These are phyloP conservation scores for Lordiphosa andalusiaca DNA, from an alignment of 2,888 invertebrate genomes.

Conservation along the genomic window DNA sequence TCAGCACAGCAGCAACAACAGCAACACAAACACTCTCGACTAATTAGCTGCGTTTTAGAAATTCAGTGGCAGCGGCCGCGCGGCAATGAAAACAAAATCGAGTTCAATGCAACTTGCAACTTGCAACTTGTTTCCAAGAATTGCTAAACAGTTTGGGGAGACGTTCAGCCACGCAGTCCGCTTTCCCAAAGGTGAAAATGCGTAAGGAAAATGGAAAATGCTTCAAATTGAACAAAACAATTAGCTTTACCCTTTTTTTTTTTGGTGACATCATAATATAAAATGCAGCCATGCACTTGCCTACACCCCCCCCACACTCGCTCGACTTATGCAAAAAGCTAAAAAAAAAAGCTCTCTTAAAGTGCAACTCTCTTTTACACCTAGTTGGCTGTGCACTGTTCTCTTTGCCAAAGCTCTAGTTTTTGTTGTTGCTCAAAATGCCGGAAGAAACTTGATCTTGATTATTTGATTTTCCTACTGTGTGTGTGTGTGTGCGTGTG, in stretches of 20 bases:
- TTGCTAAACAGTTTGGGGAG: constrained; percentile 16
- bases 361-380: constrained; percentile 32
- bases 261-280: constrained; percentile 61
- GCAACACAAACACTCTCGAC: constrained; percentile 66
- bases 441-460: constrained; percentile 78
- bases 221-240: neutral
- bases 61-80: constrained; percentile 47
- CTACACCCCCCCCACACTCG: constrained; percentile 27
- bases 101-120: constrained; percentile 63
- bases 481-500: constrained; percentile 16
- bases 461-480: constrained; percentile 51
- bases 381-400: constrained; percentile 12
- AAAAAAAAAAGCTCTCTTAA: constrained; percentile 21
- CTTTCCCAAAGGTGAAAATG: constrained; percentile 55
- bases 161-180: constrained; percentile 48
- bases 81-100: constrained; percentile 76
- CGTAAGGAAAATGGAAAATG: constrained; percentile 5
- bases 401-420: constrained; percentile 54
- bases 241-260: constrained; percentile 14
- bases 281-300: constrained; percentile 57
- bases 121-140: constrained; percentile 14
- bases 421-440: constrained; percentile 64
- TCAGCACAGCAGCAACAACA: constrained; percentile 59
- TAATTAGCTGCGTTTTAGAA: constrained; percentile 76
- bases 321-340: constrained; percentile 1